Conservation (phyloP, 2,888 invertebrate species). For the Drosophila maculinotata region DNA sequence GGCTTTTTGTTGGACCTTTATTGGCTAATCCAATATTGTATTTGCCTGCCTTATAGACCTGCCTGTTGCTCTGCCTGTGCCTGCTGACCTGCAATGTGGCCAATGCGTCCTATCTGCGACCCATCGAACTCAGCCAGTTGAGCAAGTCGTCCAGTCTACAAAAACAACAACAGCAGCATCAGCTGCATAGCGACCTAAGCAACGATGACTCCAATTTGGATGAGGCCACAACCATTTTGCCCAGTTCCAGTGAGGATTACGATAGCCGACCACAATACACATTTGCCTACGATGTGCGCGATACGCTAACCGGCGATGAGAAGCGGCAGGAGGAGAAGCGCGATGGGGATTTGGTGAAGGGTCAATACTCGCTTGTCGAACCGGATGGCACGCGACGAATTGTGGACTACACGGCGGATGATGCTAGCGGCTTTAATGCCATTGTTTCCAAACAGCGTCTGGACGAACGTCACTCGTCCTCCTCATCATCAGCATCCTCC, state of each 20-base stretch:
- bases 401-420: conserved; percentile 86
- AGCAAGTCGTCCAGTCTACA: conserved; percentile 52
- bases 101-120: conserved; percentile 72
- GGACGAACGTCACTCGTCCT: conserved; percentile 54
- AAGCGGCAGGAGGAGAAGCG: conserved; percentile 86
- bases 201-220: conserved; percentile 62
- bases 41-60: conserved; percentile 46
- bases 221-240: conserved; percentile 63
- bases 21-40: background rate
- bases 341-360: conserved; percentile 86
- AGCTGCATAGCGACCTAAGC: conserved; percentile 47
- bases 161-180: conserved; percentile 40
- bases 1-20: conserved; percentile 8
- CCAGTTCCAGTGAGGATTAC: conserved; percentile 85
- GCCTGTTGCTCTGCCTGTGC: conserved; percentile 75
- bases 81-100: conserved; percentile 72
- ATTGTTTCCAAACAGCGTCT: conserved; percentile 85
- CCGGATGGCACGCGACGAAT: conserved; percentile 86
- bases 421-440: conserved; percentile 86
- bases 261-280: conserved; percentile 85
- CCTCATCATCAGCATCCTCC: conserved; percentile 22
- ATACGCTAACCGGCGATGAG: conserved; percentile 86
- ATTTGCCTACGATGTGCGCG: conserved; percentile 86
- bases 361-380: conserved; percentile 86
- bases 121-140: conserved; percentile 77